Evolutionary conservation across 1,140 invertebrate species (phyloP).

Genomic region (Acromyrmex heyeri): DNA sequence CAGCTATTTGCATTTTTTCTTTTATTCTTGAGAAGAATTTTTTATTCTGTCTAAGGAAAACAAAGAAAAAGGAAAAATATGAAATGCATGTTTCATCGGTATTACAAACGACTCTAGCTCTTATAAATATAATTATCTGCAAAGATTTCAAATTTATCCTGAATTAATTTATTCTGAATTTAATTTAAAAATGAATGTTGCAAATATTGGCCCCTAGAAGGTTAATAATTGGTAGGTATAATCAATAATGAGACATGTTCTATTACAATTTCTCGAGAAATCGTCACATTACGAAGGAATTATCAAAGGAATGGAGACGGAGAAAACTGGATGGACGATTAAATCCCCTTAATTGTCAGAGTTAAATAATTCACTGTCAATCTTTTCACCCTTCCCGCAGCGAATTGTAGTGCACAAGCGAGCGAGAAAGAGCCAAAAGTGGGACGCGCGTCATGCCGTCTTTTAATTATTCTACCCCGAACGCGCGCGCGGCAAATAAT

Average conservation of each 20-base stretch:
- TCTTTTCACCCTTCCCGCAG: conserved; percentile 82
- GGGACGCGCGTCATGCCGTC: conserved; percentile 63
- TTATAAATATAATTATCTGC: too few species aligned
- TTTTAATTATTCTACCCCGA: conserved; percentile 82
- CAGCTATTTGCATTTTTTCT: too few species aligned
- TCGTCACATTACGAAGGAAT: conserved; percentile 4
- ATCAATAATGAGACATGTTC: neutral
- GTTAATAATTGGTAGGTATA: neutral
- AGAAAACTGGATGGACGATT: conserved; percentile 43
- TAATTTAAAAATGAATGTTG: too few species aligned
- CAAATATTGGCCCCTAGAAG: too few species aligned
- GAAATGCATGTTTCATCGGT: too few species aligned
- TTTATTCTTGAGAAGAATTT: too few species aligned
- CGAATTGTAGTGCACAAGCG: conserved; percentile 63
- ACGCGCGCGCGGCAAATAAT: conserved; percentile 78
- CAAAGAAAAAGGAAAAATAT: too few species aligned
- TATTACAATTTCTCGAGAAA: conserved; percentile 28
- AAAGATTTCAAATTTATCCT: too few species aligned
- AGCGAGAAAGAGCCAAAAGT: conserved; percentile 44
- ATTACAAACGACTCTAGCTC: too few species aligned
- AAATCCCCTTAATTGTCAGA: conserved; percentile 80
- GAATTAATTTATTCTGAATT: too few species aligned
- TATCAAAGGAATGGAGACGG: conserved; percentile 27
- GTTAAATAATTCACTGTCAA: conserved; percentile 85
- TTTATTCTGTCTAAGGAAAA: too few species aligned